Conservation (phyloP, 2,888 invertebrate genomes). For the Omphaloscelis lunosa region DNA sequence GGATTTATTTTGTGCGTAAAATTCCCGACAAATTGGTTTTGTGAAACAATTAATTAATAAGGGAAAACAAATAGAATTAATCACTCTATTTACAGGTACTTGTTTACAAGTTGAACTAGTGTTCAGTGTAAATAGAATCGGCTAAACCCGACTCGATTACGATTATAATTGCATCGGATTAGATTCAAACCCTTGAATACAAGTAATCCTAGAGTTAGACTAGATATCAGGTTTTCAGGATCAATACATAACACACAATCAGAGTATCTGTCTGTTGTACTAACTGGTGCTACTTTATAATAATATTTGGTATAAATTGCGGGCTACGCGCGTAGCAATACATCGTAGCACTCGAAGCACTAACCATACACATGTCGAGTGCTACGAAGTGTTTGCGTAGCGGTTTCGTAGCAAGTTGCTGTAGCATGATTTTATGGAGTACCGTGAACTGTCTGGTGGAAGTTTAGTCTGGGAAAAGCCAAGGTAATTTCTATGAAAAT, state of each 20-base stretch:
- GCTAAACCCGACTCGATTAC: not conserved
- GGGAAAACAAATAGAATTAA: not conserved
- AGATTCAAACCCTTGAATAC: not conserved
- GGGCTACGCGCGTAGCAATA: slow-evolving; percentile 14
- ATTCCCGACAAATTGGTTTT: not conserved
- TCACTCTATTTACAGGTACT: too few species aligned
- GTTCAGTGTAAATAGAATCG: not conserved
- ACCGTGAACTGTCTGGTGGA: not conserved
- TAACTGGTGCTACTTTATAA: not conserved
- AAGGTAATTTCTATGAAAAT: not conserved
- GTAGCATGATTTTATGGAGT: slow-evolving; percentile 30
- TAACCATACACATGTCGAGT: slow-evolving; percentile 12
- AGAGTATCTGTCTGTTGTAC: not conserved
- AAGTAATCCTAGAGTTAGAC: slow-evolving; percentile 1
- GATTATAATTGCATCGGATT: slow-evolving; percentile 18
- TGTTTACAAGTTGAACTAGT: not conserved
- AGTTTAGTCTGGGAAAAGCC: not conserved
- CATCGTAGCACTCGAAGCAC: slow-evolving; percentile 27
- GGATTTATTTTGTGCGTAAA: not conserved
- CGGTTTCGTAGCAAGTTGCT: slow-evolving; percentile 44
- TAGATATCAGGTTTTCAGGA: not conserved
- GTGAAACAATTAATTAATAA: not conserved
- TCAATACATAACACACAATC: not conserved
- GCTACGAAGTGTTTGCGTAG: slow-evolving; percentile 58
- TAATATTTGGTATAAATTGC: slow-evolving; percentile 9